Conservation (phyloP, 2,888 invertebrate species). For the Phania funesta region DNA sequence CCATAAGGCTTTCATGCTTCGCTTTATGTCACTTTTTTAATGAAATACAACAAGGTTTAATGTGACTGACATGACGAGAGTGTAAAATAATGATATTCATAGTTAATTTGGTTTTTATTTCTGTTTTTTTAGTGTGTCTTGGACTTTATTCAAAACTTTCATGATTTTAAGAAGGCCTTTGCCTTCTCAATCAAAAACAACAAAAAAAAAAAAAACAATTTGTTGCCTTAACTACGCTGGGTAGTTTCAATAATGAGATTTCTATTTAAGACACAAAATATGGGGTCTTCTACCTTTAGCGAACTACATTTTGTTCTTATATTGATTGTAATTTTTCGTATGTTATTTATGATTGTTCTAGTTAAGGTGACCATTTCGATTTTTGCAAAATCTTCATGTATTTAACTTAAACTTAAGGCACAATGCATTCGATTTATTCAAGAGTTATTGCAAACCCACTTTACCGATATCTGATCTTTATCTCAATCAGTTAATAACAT, state of each 20-base stretch:
- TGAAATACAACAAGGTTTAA: constrained; percentile 2
- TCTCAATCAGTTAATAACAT: no score
- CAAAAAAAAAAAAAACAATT: constrained; percentile 7
- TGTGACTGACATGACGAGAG: constrained; percentile 51
- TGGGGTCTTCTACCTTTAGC: constrained; percentile 71
- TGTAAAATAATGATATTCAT: constrained; percentile 39
- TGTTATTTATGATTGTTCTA: not conserved
- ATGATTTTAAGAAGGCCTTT: constrained; percentile 4
- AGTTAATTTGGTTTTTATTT: not conserved
- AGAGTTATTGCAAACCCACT: no score
- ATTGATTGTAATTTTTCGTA: not conserved
- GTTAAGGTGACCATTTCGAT: constrained; percentile 33
- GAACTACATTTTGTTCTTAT: no score
- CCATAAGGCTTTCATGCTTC: constrained; percentile 53
- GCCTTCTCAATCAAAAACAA: no score
- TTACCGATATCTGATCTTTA: no score
- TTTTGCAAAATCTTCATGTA: not conserved
- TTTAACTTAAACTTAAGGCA: not conserved
- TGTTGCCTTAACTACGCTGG: constrained; percentile 26
- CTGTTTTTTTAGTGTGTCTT: not conserved
- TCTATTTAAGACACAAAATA: constrained; percentile 67
- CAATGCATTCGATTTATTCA: no score
- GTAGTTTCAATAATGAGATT: constrained; percentile 48
- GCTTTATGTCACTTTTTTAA: not conserved
- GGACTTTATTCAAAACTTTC: constrained; percentile 6